Conservation (phyloP, 2,113 vertebrate genomes). For the Atherinomorus stipes region DNA sequence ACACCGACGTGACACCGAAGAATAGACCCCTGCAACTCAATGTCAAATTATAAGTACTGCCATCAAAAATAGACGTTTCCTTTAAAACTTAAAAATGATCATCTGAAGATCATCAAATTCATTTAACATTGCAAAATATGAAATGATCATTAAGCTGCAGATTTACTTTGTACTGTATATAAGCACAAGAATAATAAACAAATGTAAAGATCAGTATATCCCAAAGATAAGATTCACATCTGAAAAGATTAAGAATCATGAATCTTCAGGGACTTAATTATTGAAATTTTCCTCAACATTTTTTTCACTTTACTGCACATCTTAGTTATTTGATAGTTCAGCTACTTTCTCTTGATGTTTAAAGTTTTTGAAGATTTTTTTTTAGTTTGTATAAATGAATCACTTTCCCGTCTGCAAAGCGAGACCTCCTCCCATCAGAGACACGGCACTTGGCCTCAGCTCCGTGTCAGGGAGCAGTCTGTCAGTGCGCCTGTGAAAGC, state of each 20-base stretch:
- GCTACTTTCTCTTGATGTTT: constrained; percentile 20
- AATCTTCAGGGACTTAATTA: not conserved
- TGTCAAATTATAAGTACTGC: constrained; percentile 20
- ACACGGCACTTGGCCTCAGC: constrained; percentile 69
- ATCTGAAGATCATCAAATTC: constrained; percentile 25
- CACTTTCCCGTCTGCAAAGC: constrained; percentile 40
- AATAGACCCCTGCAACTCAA: constrained; percentile 60
- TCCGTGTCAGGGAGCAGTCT: constrained; percentile 75
- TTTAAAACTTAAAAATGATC: constrained; percentile 26
- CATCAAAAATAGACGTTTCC: constrained; percentile 24
- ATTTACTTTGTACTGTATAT: constrained; percentile 25
- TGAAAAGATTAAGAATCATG: not conserved
- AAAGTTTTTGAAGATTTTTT: constrained; percentile 36
- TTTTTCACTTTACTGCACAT: constrained; percentile 13
- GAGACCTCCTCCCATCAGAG: constrained; percentile 59
- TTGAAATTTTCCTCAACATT: constrained; percentile 16
- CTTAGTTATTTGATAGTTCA: constrained; percentile 7
- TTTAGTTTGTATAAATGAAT: constrained; percentile 49
- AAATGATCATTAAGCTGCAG: not conserved
- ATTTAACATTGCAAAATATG: not conserved
- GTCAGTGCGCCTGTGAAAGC: constrained; percentile 79
- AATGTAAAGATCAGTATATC: too few relatives aligned
- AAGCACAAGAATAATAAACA: constrained; percentile 2
- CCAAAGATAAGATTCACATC: not conserved
- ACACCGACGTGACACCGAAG: constrained; percentile 71